Percentiles rank a stretch among this genome's conserved stretches.
These are phyloP conservation scores for Cyrtodaria siliqua DNA, from an alignment of 2,888 invertebrate species.

Conservation along the genomic window DNA sequence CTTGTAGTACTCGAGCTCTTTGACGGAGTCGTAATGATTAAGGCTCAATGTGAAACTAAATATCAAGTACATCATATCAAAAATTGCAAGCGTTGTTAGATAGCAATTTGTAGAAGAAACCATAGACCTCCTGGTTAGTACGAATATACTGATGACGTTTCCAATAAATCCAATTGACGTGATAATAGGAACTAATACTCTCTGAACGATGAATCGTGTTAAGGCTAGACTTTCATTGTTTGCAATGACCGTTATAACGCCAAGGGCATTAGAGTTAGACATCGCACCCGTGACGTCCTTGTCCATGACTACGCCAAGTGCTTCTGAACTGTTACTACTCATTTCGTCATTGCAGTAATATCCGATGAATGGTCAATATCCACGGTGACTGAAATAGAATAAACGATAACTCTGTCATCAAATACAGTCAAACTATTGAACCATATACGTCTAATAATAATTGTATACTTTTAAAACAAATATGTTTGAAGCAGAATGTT, in stretches of 20 bases:
- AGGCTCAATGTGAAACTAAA: conserved; percentile 90
- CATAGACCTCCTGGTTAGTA: conserved; percentile 83
- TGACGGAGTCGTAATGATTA: conserved; percentile 88
- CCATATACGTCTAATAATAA: no score
- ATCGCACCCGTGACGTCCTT: background rate
- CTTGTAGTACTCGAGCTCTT: conserved; percentile 86
- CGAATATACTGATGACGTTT: conserved; percentile 81
- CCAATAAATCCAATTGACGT: conserved; percentile 79
- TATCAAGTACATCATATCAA: conserved; percentile 90
- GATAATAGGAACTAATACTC: conserved; percentile 79
- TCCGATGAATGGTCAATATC: no score
- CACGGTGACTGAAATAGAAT: no score
- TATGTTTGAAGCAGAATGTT: no score
- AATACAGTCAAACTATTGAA: no score
- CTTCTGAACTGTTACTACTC: conserved; percentile 9
- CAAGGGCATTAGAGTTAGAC: background rate
- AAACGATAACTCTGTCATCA: no score
- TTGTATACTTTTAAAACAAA: no score
- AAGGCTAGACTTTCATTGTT: conserved; percentile 56
- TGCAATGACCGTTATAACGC: background rate
- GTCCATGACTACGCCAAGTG: conserved; percentile 2
- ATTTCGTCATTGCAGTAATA: no score
- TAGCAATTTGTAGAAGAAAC: conserved; percentile 87
- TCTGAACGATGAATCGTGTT: conserved; percentile 77
- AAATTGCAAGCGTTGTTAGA: conserved; percentile 90